Base-by-base conservation (phyloP, 2,888 invertebrate species). In the Panzeria rudis region DNA sequence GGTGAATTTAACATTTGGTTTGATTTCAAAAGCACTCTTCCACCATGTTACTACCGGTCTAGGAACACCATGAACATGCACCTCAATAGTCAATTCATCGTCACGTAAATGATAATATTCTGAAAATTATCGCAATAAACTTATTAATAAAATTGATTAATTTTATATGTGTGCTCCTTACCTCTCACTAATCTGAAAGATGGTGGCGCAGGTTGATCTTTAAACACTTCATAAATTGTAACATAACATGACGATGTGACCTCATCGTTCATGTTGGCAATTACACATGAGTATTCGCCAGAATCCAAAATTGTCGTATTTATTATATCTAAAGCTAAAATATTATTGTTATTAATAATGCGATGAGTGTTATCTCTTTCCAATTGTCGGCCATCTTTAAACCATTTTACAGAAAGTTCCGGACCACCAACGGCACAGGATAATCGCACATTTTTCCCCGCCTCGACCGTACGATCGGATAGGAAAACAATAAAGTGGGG, bases 351-450 rank as follows among this genome's bases (percentile, higher is more conserved):
- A 78, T 93, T 94, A 25, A 91, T 92, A 29, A 93, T 93, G 71
- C 93, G 91, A 86, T 93, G 93, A 15, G 90, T 92, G 4, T 89
- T 91, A 79, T 91, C 91, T 44, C 93, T 90, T 64, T 92, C 92
- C 13, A 94, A 86, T 52, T 93, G 93, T 59, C 92, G 91, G 1
- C 95, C 94, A 90, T 97, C 96, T 90, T 95, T 96, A 81, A 94
- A 95, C 97, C 97, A 97, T 86, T 95, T 94, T 1, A 96, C 93
- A 4, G 94, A 94, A 7, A 96, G 94, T 78, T 96, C 96, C 0
- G 95, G 94, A 0, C 96, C 96, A 62, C 96, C 93, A 6, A 97
- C 95, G 76, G 96, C 96, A 89, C 97, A 97, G 0, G 96, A 96
- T 68, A 97, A 91, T 91, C 96, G 96, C 3, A 97, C 95, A 87